A percentile compares a stretch with the other conserved stretches of the same genome.
Conservation (phyloP, 2,888 invertebrate species). For the Kuschelorhynchus macadamiae region DNA sequence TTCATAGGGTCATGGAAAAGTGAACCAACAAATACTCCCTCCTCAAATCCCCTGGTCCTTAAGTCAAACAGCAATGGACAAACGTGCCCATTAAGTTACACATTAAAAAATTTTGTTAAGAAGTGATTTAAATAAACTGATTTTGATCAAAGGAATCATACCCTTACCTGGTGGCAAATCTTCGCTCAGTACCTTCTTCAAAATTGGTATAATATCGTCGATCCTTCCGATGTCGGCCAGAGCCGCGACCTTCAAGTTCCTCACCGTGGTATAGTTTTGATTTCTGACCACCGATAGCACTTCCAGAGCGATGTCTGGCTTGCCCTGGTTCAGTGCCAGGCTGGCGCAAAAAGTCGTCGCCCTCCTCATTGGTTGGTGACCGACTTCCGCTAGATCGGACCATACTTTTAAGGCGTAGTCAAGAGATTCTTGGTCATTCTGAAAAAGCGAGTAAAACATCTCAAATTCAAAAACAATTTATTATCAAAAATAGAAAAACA, state of each 20-base stretch:
- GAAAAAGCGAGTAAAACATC: no score
- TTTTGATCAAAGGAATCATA: no score
- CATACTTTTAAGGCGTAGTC: constrained; percentile 76
- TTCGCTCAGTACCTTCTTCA: constrained; percentile 73
- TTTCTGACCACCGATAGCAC: constrained; percentile 72
- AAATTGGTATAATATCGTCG: constrained; percentile 76
- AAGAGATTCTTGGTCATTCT: constrained; percentile 80
- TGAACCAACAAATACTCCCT: no score
- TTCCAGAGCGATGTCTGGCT: constrained; percentile 79
- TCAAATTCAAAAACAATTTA: no score
- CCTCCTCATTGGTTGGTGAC: constrained; percentile 75
- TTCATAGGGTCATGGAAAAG: no score
- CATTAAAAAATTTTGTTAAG: background rate
- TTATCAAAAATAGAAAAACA: no score
- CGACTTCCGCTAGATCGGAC: constrained; percentile 72
- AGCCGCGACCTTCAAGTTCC: constrained; percentile 79
- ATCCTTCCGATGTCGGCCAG: constrained; percentile 74
- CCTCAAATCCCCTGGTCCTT: no score
- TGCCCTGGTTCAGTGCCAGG: constrained; percentile 78
- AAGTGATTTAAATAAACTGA: no score
- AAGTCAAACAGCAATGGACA: no score
- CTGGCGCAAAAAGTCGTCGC: constrained; percentile 76
- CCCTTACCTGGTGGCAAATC: constrained; percentile 70
- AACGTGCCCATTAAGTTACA: no score
- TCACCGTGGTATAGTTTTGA: constrained; percentile 77